These are phyloP conservation scores for Ormyrus thymus DNA, from an alignment of 2,888 invertebrate genomes.

Conservation along the genomic window DNA sequence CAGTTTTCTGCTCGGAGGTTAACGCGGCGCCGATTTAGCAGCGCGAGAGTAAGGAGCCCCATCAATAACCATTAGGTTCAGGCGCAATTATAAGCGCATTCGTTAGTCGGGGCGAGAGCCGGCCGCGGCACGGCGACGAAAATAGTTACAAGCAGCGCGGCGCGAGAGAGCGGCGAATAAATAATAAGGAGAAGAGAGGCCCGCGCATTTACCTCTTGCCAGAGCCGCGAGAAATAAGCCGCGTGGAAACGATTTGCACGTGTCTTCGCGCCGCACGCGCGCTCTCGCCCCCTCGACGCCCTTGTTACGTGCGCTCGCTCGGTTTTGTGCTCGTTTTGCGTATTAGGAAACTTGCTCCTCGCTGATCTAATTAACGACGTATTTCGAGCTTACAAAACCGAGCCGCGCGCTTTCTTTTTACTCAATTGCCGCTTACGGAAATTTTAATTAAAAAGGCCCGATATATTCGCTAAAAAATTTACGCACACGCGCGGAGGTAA, in stretches of 20 bases:
- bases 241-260: constrained; percentile 40
- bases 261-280: constrained; percentile 14
- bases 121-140: constrained; percentile 24
- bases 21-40: constrained; percentile 56
- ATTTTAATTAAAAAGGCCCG: no score
- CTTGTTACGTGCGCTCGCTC: background rate
- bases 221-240: constrained; percentile 27
- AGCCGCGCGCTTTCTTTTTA: no score
- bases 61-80: constrained; percentile 72
- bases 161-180: constrained; percentile 31
- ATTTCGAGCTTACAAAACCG: no score
- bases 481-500: background rate
- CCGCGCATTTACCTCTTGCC: constrained; percentile 13
- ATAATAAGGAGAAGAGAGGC: constrained; percentile 40
- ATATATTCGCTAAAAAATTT: no score
- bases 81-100: constrained; percentile 71
- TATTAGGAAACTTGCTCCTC: background rate
- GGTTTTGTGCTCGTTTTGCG: background rate
- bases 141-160: constrained; percentile 27
- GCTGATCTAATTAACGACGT: no score
- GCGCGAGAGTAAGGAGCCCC: constrained; percentile 62
- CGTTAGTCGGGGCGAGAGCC: constrained; percentile 59
- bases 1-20: constrained; percentile 61
- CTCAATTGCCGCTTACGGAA: no score
- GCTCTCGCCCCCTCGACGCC: background rate